Percentiles rank a stretch among this genome's conserved stretches.
phyloP scores from a whole-genome alignment of 1,140 invertebrate species.

The Drosophila micromelanica region DNA sequence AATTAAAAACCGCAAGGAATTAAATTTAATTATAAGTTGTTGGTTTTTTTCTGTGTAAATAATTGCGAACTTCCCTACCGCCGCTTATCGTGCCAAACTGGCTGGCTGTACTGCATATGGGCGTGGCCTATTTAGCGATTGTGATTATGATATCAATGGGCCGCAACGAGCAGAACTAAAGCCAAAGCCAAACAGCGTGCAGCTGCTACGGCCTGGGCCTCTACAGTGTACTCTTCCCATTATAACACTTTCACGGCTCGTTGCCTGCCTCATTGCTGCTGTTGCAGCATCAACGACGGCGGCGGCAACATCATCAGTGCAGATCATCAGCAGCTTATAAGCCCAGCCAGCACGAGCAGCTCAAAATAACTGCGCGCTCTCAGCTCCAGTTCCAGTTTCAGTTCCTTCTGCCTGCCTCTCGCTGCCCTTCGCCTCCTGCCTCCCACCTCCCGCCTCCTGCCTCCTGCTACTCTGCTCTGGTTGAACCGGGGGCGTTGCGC shows the following conservation, averaged over 20 bases:
- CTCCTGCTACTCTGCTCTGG: conserved; percentile 6
- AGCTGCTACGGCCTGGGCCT: conserved; percentile 1
- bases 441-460: neutral
- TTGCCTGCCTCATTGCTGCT: conserved; percentile 57
- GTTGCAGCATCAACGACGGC: conserved; percentile 52
- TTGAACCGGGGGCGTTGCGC: conserved; percentile 54
- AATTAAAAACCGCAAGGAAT: neutral
- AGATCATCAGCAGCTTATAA: conserved; percentile 51
- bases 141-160: conserved; percentile 75
- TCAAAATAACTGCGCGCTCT: neutral
- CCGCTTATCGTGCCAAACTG: conserved; percentile 5
- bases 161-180: conserved; percentile 25
- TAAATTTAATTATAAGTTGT: neutral
- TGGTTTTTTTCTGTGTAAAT: conserved; percentile 7
- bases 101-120: conserved; percentile 56
- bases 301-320: conserved; percentile 17
- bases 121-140: conserved; percentile 77
- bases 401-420: conserved; percentile 33
- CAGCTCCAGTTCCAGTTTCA: conserved; percentile 34
- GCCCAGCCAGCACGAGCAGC: conserved; percentile 30
- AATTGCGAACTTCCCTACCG: conserved; percentile 12
- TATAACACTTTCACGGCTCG: conserved; percentile 83
- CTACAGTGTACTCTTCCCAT: conserved; percentile 52
- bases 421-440: neutral
- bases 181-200: conserved; percentile 50